A percentile compares a stretch with the other conserved stretches of the same genome.
Conservation (phyloP, 2,888 invertebrate genomes). For the Meganola albula region DNA sequence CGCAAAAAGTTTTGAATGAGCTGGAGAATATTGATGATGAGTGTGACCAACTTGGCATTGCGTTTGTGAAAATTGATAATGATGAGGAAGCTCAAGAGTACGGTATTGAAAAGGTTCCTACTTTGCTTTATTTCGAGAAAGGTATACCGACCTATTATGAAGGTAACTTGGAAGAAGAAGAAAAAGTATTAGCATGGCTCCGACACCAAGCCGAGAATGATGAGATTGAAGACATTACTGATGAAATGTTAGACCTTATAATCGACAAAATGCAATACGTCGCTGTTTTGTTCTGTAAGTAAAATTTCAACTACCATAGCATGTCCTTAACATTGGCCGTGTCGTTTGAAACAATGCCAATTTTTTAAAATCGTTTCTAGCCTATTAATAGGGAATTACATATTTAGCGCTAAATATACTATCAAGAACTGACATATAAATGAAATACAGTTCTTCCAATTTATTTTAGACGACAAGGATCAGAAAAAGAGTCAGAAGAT, state of each 20-base stretch:
- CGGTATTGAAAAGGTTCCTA: constrained; percentile 92
- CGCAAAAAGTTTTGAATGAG: constrained; percentile 90
- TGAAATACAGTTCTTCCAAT: constrained; percentile 69
- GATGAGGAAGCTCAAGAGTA: constrained; percentile 93
- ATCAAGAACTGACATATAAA: constrained; percentile 71
- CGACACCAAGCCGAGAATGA: constrained; percentile 90
- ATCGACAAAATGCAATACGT: constrained; percentile 92
- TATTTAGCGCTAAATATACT: constrained; percentile 38
- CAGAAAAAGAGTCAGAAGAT: constrained; percentile 94
- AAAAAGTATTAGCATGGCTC: constrained; percentile 91
- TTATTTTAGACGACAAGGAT: constrained; percentile 88
- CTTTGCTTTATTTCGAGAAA: constrained; percentile 89
- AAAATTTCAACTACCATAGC: constrained; percentile 24
- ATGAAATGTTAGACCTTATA: constrained; percentile 94
- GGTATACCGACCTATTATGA: constrained; percentile 85
- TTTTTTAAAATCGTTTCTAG: constrained; percentile 36
- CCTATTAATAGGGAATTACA: constrained; percentile 30
- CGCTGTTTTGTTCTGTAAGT: constrained; percentile 94
- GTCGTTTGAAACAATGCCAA: constrained; percentile 48
- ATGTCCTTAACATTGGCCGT: constrained; percentile 38
- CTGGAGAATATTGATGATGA: constrained; percentile 96
- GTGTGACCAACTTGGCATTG: constrained; percentile 91
- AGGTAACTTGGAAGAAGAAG: constrained; percentile 93
- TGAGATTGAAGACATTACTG: constrained; percentile 95
- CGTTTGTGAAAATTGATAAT: constrained; percentile 95